Base-by-base conservation (phyloP, 1,140 invertebrate species). In the Lerema accius region DNA sequence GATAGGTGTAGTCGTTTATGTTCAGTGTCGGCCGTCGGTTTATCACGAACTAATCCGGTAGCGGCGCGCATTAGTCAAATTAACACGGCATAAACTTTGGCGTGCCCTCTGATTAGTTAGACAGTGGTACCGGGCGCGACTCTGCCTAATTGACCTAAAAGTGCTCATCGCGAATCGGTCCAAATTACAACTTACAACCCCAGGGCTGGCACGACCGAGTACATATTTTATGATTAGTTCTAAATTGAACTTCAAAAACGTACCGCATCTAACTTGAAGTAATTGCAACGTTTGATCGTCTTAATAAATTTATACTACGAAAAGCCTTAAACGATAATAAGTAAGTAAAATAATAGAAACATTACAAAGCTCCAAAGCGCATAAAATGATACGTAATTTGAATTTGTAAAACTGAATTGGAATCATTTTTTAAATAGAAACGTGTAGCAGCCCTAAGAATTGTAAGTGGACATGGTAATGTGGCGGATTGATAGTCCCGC, bases 61-160 rank as follows among this genome's bases (percentile, higher is more conserved):
- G 23, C 65, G 46, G 69, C 77, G 74, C 75, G 82, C 86, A 87
- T 89, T 87, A 87, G 84, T 89, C 86, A 87, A 89, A 87, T 89
- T 87, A 87, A 89, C 84, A 89, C 84, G 78, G 80, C 70, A 83
- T 87, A 89, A 89, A 86, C 71, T 82, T 78, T 80, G 83, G 78
- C 82, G 78, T 78, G 80, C 77, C 83, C 84, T 49, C 82, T 87
- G 86, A 86, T 87, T 86, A 86, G 82, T 76, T 64, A 62, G 70
- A 69, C 63, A 64, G 63, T 63, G 70, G 51, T 63, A 56, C 65
- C 79, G 81, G 78, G 80, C 71, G 83, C 81, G 82, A 82, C 83
- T 80, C 75, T 84, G 82, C 71, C 80, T 89, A 89, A 89, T 89
- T 89, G 86, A 89, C 86, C 86, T 87, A 89, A 89, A 87, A 89